phyloP scores from a whole-genome alignment of 2,797 vertebrate species.

The Malacoctenus gilli region DNA sequence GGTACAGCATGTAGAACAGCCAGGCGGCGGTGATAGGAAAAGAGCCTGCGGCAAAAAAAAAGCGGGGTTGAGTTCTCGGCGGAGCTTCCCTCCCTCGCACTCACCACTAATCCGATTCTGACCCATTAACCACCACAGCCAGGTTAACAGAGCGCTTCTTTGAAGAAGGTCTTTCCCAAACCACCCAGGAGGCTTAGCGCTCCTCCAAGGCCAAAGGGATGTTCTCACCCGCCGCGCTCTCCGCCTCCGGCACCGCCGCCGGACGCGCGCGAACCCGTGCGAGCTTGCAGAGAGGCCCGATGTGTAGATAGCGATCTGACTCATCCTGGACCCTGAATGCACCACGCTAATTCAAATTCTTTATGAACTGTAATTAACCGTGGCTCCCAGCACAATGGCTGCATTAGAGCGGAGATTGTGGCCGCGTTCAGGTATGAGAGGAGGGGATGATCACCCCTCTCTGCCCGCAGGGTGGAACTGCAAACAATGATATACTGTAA shows the following conservation, averaged over 20 bases:
- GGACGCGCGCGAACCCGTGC: constrained; percentile 4
- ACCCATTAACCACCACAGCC: constrained; percentile 63
- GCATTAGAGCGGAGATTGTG: constrained; percentile 1
- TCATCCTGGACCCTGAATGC: constrained; percentile 17
- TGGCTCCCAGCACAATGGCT: constrained; percentile 3
- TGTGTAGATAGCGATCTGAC: constrained; percentile 3
- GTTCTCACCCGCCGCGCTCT: constrained; percentile 11
- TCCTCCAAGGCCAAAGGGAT: constrained; percentile 25
- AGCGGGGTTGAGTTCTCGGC: constrained; percentile 34
- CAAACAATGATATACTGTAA: neutral
- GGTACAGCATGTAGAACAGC: constrained; percentile 14
- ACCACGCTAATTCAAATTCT: constrained; percentile 34
- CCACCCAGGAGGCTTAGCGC: constrained; percentile 52
- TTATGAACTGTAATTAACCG: constrained; percentile 35
- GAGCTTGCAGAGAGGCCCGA: neutral
- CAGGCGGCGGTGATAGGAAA: constrained; percentile 37
- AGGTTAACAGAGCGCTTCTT: constrained; percentile 61
- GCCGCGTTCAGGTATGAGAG: neutral
- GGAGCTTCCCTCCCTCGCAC: constrained; percentile 35
- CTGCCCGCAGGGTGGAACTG: neutral
- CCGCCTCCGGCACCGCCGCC: neutral
- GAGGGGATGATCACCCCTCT: neutral
- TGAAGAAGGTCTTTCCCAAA: constrained; percentile 58
- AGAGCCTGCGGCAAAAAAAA: constrained; percentile 35
- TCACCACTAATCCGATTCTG: constrained; percentile 60